Base-by-base conservation (phyloP, 2,888 invertebrate species). In the Cabera pusaria region DNA sequence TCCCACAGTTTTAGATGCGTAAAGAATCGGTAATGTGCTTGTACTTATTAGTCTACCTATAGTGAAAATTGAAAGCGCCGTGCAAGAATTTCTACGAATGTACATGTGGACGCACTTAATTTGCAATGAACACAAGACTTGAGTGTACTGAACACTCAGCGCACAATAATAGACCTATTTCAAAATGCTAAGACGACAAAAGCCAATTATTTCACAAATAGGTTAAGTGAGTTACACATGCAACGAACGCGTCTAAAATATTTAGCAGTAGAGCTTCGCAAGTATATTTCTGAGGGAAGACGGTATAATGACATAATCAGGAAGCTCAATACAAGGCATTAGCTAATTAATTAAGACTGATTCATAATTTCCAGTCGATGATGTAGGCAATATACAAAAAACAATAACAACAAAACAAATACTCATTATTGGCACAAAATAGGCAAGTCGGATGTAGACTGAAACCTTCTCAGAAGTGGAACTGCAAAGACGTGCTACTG, bases 1-100 rank as follows among this genome's bases (percentile, higher is more conserved):
- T 64, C 64, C 55, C 61, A 63, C 61, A 62, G 50, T 53, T 47
- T 44, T 42, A 40, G 45, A 54, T 53, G 63, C 59, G 59, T 53
- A 45, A 39, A 52, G 64, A 65, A 65, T 66, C 44, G 48, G 44
- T 59, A 65, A 64, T 59, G 49, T 37, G 49, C 16, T 22, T 54
- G 35, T 55, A 52, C 54, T 53, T n/a, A n/a, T 55, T 55, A 14
- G 41, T 50, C 38, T 23, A n/a, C n/a, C n/a, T 54, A 52, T 56
- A 49, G 51, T 44, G 45, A 57, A 62, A 54, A 57, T 54, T 55
- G 36, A 32, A 52, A 56, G 52, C 51, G 51, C 49, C 5, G 6
- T 20, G 9, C 20, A 26, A 25, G 24, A 21, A 11, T 32, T n/a
- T 31, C 24, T 20, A 7, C 16, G 24, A 25, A 25, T 3, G n/a